These are phyloP conservation scores for Aleiodes testaceus DNA, from an alignment of 2,888 invertebrate genomes.

Conservation along the genomic window DNA sequence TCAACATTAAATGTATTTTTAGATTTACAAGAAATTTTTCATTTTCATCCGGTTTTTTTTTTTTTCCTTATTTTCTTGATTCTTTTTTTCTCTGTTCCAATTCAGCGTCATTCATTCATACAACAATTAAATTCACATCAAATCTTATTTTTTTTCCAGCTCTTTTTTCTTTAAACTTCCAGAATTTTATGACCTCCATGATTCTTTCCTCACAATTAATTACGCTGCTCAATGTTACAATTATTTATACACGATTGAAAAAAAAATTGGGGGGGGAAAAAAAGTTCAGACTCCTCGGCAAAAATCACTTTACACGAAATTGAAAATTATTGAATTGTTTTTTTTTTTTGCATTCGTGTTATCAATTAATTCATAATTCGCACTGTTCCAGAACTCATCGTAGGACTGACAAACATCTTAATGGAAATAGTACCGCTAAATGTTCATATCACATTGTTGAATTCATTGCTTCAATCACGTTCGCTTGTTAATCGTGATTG, in stretches of 20 bases:
- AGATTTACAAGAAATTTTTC: constrained; percentile 54
- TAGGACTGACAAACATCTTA: constrained; percentile 40
- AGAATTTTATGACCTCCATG: constrained; percentile 14
- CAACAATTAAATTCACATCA: constrained; percentile 16
- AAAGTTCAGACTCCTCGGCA: constrained; percentile 29
- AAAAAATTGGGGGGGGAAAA: constrained; percentile 11
- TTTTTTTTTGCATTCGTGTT: neutral
- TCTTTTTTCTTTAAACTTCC: constrained; percentile 12
- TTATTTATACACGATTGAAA: constrained; percentile 30
- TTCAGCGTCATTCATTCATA: constrained; percentile 26
- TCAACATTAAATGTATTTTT: constrained; percentile 64
- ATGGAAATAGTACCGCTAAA: constrained; percentile 67
- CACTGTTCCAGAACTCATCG: constrained; percentile 29
- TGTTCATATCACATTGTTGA: constrained; percentile 71
- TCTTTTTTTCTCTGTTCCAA: constrained; percentile 50
- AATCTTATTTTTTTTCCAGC: neutral
- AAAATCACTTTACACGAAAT: constrained; percentile 24
- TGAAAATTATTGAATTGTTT: neutral
- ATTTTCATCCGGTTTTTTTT: constrained; percentile 31
- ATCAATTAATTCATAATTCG: constrained; percentile 8
- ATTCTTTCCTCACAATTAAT: constrained; percentile 6
- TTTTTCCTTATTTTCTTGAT: neutral
- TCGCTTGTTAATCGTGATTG: neutral
- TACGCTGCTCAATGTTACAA: neutral
- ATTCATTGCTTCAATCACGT: constrained; percentile 45